Base-by-base conservation (phyloP, 2,888 invertebrate genomes). In the Drosophila tanythrix region DNA sequence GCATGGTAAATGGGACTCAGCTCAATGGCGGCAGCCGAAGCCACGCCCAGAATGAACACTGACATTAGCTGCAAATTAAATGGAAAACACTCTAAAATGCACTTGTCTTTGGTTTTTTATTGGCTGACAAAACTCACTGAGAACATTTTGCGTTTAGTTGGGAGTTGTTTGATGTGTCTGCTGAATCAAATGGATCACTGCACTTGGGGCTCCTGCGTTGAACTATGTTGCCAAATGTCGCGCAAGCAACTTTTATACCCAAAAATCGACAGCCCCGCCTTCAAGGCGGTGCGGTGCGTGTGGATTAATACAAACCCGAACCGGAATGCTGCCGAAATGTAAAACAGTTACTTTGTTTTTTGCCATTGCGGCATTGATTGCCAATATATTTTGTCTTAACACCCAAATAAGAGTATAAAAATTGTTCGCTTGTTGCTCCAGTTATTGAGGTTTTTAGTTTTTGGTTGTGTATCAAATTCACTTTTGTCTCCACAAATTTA, bases 151-250 rank as follows among this genome's bases (percentile, higher is more conserved):
- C 31, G 35, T 63, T 67, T 50, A 3, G 71, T 65, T 71, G 31
- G 31, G 31, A 46, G 58, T 35, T 53, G 48, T 64, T 71, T 61
- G 66, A 53, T 65, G 66, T 71, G 65, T 63, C 58, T 62, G 70
- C 64, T 76, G 63, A 65, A 62, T 67, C 76, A 70, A 58, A 60
- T 82, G 77, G 64, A 64, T 85, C 88, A 79, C 81, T 84, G 82
- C 89, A 82, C 83, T 90, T 88, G 86, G 76, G 81, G 83, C 91
- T 92, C 87, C 91, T 92, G 89, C 84, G 88, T 83, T 92, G 89
- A 90, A 92, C 92, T 92, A 92, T 91, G 90, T 87, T 88, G 89
- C 83, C 90, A 80, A 80, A 82, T 88, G 88, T 88, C 81, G 83
- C 58, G 74, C 76, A 85, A 81, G 81, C 87, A 89, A 84, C 92